phyloP scores from a whole-genome alignment of 2,113 vertebrate species.

The Glaucomys volans region DNA sequence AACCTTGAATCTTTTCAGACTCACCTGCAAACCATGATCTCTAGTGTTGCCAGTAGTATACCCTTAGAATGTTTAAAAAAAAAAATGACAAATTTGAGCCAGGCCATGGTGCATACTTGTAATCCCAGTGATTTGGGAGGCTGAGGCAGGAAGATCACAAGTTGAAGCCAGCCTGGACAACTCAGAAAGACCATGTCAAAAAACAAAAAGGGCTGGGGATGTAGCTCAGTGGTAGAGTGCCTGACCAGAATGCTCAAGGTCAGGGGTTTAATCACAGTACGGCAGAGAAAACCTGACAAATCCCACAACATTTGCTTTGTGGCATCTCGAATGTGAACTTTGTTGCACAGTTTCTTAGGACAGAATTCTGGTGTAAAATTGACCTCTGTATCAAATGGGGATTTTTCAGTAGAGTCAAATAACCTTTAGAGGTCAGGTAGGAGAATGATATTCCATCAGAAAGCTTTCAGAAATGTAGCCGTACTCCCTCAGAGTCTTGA shows the following conservation, averaged over 20 bases:
- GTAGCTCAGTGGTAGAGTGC: background rate
- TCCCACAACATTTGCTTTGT: background rate
- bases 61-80: background rate
- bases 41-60: background rate
- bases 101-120: background rate
- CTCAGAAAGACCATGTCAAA: background rate
- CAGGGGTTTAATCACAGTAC: background rate
- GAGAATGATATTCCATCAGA: conserved; percentile 44
- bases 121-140: background rate
- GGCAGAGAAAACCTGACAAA: background rate
- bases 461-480: background rate
- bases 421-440: background rate
- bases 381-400: background rate
- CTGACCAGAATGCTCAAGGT: background rate
- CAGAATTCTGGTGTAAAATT: conserved; percentile 7
- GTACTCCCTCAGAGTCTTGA: background rate
- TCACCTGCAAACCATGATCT: background rate
- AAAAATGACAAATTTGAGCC: background rate
- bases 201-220: background rate
- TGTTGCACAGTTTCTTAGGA: conserved; percentile 10
- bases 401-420: conserved; percentile 14
- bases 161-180: background rate
- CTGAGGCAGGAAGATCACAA: background rate
- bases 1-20: background rate
- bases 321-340: conserved; percentile 31